These are phyloP conservation scores for Ceratothoa steindachneri DNA, from an alignment of 2,888 invertebrate genomes.

Conservation along the genomic window DNA sequence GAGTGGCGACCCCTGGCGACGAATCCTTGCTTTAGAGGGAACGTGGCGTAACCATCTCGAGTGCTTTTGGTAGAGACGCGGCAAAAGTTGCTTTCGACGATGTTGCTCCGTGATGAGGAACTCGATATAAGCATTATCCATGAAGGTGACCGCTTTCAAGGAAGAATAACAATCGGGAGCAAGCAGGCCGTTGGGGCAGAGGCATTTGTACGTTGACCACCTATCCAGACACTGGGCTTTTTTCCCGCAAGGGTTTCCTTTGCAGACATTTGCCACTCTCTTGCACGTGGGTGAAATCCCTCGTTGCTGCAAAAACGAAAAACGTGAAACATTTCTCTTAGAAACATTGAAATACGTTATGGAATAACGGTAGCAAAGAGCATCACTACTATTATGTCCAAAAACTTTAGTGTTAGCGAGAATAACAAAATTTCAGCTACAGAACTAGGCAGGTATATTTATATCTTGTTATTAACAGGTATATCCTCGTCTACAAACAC, in stretches of 20 bases:
- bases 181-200: conserved; percentile 59
- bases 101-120: conserved; percentile 73
- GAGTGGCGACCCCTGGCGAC: conserved; percentile 49
- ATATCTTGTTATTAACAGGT: too few species aligned
- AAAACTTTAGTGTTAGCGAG: too few species aligned
- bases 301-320: conserved; percentile 59
- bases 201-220: conserved; percentile 72
- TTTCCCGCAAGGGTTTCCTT: conserved; percentile 59
- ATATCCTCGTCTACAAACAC: too few species aligned
- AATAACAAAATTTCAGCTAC: too few species aligned
- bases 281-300: conserved; percentile 73
- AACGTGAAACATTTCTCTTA: too few species aligned
- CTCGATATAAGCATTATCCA: conserved; percentile 71
- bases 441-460: too few species aligned
- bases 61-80: conserved; percentile 69
- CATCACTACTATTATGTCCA: too few species aligned
- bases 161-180: conserved; percentile 76
- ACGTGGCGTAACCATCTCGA: conserved; percentile 62
- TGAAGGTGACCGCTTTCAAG: conserved; percentile 72
- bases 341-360: too few species aligned
- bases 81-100: conserved; percentile 77
- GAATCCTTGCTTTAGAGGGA: conserved; percentile 39
- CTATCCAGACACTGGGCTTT: conserved; percentile 73
- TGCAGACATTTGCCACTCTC: conserved; percentile 57
- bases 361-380: too few species aligned